phyloP scores from a whole-genome alignment of 2,113 vertebrate genomes.

The Typhlomys cinereus region DNA sequence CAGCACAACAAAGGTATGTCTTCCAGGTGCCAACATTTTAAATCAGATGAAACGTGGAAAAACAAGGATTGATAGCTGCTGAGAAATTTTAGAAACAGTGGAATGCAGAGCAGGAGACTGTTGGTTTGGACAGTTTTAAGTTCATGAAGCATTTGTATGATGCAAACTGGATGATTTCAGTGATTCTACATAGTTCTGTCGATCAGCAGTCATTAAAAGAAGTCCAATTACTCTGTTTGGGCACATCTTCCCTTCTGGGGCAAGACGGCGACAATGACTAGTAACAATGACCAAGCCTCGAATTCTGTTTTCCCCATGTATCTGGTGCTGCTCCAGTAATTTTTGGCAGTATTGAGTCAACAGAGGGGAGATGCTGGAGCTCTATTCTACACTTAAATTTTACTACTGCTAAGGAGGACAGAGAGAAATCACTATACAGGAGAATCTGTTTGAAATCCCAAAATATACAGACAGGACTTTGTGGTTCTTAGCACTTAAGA shows the following conservation, averaged over 20 bases:
- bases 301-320: constrained; percentile 14
- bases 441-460: constrained; percentile 25
- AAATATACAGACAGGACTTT: neutral
- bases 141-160: neutral
- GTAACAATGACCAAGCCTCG: neutral
- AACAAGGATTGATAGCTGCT: neutral
- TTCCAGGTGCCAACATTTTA: neutral
- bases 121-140: neutral
- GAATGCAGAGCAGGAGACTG: neutral
- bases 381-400: constrained; percentile 9
- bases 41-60: constrained; percentile 7
- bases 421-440: constrained; percentile 2
- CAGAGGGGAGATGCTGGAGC: neutral
- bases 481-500: constrained; percentile 8
- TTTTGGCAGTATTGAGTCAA: neutral
- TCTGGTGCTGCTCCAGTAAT: neutral
- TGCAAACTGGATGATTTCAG: neutral
- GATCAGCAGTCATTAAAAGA: constrained; percentile 21
- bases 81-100: constrained; percentile 18
- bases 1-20: neutral
- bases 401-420: neutral
- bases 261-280: neutral
- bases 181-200: neutral
- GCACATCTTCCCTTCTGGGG: constrained; percentile 19
- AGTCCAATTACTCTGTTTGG: neutral